phyloP scores from a whole-genome alignment of 2,113 vertebrate genomes.

The Erythrocercus mccallii region DNA sequence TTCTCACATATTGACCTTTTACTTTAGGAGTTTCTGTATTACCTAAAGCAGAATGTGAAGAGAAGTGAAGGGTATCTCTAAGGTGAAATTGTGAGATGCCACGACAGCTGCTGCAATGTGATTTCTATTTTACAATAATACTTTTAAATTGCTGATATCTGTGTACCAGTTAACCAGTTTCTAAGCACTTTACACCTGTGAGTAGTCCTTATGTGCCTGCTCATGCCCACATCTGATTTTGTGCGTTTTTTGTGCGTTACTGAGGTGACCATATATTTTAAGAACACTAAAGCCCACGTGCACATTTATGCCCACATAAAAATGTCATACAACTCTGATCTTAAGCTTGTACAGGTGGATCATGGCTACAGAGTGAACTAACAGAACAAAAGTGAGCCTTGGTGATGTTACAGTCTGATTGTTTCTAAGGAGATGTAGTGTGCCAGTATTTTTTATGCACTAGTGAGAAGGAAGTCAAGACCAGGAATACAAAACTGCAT shows the following conservation, averaged over 20 bases:
- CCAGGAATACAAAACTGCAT: background rate
- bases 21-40: background rate
- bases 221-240: background rate
- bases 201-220: background rate
- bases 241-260: background rate
- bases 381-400: constrained; percentile 24
- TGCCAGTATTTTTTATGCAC: background rate
- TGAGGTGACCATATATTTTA: background rate
- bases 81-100: background rate
- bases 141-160: background rate
- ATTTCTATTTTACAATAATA: background rate
- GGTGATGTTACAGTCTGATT: background rate
- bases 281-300: background rate
- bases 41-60: background rate
- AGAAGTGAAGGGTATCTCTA: background rate
- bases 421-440: background rate
- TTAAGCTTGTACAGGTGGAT: background rate
- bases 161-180: background rate
- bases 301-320: background rate
- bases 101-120: background rate
- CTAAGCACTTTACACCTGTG: constrained; percentile 11
- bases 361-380: background rate
- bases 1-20: background rate
- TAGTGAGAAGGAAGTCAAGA: background rate
- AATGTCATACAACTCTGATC: background rate